These are phyloP conservation scores for Tamias sibiricus DNA, from an alignment of 2,113 vertebrate genomes.

Conservation along the genomic window DNA sequence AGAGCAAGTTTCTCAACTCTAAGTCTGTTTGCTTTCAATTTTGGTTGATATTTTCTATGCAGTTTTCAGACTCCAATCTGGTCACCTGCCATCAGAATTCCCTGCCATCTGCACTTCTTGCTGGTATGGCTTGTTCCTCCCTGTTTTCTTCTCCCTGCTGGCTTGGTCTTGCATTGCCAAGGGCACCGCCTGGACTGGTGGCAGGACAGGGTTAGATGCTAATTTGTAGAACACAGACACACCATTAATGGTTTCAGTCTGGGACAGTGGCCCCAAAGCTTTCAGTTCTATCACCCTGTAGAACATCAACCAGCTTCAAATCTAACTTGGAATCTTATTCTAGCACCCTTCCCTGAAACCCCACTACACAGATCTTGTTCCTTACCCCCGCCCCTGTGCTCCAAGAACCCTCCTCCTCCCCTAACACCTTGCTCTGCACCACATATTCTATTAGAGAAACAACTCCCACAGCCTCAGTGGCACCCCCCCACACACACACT, in stretches of 20 bases:
- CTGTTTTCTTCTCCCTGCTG: background rate
- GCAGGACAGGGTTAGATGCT: background rate
- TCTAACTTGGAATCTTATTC: background rate
- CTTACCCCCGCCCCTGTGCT: background rate
- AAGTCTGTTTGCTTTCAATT: conserved; percentile 11
- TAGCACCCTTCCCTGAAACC: background rate
- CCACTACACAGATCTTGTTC: background rate
- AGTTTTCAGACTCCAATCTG: background rate
- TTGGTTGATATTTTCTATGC: background rate
- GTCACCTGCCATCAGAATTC: background rate
- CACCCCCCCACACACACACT: no score
- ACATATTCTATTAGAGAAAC: background rate
- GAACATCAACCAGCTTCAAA: background rate
- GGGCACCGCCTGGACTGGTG: background rate
- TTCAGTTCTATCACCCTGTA: background rate
- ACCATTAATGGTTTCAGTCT: background rate
- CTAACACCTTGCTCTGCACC: background rate
- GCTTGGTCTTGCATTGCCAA: background rate
- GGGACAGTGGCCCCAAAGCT: background rate
- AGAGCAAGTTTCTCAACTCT: background rate
- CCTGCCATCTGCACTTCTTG: background rate
- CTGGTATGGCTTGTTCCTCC: background rate
- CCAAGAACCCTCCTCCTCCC: background rate
- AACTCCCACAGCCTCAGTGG: fast-evolving
- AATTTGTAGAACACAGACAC: background rate